Evolutionary conservation across 1,140 invertebrate genomes (phyloP).

Genomic region (Conus ventricosus): DNA sequence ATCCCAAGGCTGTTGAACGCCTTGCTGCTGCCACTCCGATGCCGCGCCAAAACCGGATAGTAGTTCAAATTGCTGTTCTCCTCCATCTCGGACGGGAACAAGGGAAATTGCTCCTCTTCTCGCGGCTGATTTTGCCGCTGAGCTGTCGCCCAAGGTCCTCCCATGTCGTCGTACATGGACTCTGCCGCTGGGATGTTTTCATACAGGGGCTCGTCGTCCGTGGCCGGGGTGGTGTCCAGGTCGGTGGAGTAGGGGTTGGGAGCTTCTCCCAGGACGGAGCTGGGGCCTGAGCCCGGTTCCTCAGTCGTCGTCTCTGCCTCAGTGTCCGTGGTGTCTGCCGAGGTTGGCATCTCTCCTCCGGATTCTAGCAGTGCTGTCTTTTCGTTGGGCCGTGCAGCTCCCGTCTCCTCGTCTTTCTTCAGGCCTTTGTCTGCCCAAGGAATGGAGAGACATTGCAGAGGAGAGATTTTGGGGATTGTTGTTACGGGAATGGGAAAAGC

Average conservation of each 20-base stretch:
- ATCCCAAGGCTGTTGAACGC: constrained; percentile 16
- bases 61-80: background rate
- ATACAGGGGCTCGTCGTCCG: background rate
- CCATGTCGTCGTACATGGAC: background rate
- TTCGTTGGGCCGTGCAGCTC: background rate
- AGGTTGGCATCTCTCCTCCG: background rate
- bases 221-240: background rate
- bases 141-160: no score
- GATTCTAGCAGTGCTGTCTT: no score
- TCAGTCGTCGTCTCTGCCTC: background rate
- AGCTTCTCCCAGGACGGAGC: background rate
- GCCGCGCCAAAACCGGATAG: background rate
- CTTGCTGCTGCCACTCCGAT: background rate
- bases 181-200: background rate
- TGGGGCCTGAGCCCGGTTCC: background rate
- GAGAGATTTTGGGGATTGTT: background rate
- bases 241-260: background rate
- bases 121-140: background rate
- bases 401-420: background rate
- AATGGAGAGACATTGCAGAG: background rate
- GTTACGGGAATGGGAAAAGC: no score
- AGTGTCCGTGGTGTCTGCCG: background rate
- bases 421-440: background rate
- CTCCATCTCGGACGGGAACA: background rate
- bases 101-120: background rate